phyloP scores from a whole-genome alignment of 2,888 invertebrate species.

The Poecilobothrus nobilitatus region DNA sequence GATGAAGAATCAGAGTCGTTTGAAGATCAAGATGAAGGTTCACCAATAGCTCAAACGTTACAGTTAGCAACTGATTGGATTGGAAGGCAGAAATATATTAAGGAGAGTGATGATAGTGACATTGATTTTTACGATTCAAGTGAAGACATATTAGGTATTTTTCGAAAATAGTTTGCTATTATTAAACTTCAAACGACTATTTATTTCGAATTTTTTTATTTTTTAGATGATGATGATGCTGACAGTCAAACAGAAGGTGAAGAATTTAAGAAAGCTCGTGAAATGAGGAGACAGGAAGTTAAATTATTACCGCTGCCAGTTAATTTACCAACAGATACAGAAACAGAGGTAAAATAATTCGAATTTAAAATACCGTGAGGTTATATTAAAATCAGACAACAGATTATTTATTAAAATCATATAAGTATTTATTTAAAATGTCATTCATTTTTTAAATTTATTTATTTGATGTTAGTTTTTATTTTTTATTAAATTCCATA shows the following conservation, averaged over 20 bases:
- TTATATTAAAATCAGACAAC: not conserved
- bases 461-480: conserved; percentile 33
- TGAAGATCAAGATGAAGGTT: conserved; percentile 59
- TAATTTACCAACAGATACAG: conserved; percentile 55
- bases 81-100: conserved; percentile 48
- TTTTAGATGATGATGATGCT: conserved; percentile 51
- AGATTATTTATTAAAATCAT: not conserved
- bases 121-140: conserved; percentile 44
- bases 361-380: not conserved
- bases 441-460: not conserved
- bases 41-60: conserved; percentile 51
- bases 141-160: conserved; percentile 40
- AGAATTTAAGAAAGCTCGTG: conserved; percentile 56
- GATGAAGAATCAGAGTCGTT: conserved; percentile 57
- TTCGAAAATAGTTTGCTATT: conserved; percentile 10
- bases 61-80: conserved; percentile 63
- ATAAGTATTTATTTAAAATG: not conserved
- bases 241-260: conserved; percentile 68
- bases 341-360: conserved; percentile 58
- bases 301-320: conserved; percentile 54
- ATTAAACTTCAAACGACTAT: not conserved
- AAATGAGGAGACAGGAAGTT: conserved; percentile 59
- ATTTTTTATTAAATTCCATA: not conserved
- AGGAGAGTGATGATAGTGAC: conserved; percentile 41
- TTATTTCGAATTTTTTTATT: not conserved